Conservation (phyloP, 2,888 invertebrate species). For the Yponomeuta malinellus region DNA sequence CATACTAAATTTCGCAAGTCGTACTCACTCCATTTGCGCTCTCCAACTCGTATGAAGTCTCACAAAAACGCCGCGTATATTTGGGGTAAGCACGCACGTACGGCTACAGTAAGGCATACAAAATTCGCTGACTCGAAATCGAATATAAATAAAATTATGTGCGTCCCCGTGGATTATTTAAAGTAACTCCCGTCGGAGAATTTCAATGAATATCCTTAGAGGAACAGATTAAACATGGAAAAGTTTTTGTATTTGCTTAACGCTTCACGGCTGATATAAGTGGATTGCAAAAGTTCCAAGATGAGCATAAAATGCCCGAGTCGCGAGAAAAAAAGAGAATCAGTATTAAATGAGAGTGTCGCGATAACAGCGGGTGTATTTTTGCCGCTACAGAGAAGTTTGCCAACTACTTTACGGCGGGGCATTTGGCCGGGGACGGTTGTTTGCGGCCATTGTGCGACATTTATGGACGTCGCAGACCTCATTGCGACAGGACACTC, state of each 20-base stretch:
- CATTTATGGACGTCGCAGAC: constrained; percentile 9
- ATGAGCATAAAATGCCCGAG: constrained; percentile 69
- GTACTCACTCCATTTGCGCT: constrained; percentile 19
- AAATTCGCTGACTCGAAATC: constrained; percentile 16
- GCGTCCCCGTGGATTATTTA: constrained; percentile 55
- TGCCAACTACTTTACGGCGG: constrained; percentile 39
- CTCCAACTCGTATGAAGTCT: not conserved
- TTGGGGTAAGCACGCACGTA: constrained; percentile 1
- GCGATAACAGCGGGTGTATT: constrained; percentile 60
- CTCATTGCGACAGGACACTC: not conserved
- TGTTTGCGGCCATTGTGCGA: constrained; percentile 9
- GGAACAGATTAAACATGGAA: constrained; percentile 67
- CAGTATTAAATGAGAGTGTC: constrained; percentile 58
- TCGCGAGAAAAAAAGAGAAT: constrained; percentile 52
- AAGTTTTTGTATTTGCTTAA: constrained; percentile 74
- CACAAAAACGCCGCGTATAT: constrained; percentile 5
- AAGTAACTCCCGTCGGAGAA: constrained; percentile 52
- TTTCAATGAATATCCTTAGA: constrained; percentile 71
- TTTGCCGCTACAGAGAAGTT: constrained; percentile 52
- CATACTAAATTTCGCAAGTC: constrained; percentile 42
- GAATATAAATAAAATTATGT: constrained; percentile 36
- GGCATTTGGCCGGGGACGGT: constrained; percentile 22
- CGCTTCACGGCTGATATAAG: constrained; percentile 73
- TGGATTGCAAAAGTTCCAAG: constrained; percentile 73
- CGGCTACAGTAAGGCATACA: constrained; percentile 11